Base-by-base conservation (phyloP, 2,113 vertebrate species). In the Clarias gariepinus region DNA sequence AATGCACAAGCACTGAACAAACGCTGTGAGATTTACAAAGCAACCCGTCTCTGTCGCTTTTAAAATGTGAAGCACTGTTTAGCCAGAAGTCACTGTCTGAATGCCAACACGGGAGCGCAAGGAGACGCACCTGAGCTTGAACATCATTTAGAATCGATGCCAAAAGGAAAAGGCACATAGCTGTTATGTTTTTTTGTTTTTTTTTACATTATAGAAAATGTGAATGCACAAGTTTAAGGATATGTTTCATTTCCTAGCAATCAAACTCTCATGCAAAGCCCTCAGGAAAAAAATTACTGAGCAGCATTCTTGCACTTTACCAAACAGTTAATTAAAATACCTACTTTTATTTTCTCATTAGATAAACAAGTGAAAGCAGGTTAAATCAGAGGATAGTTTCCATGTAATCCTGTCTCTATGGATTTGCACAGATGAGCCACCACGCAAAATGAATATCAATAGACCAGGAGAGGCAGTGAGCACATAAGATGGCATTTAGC, bases 1-100 rank as follows among this genome's bases (percentile, higher is more conserved):
- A 66, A 61, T 83, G 90, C 86, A 91, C 74, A 89, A 93, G 91
- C 90, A 92, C 90, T 91, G 87, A 86, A 83, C 63, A 89, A 94
- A 93, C 89, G 30, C 63, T 84, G 83, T 60, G 89, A 76, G 84
- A 89, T 90, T 91, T 91, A 87, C 58, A 86, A 93, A 91, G 81
- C 78, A 81, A 88, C 61, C 23, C 66, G 90, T 89, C 85, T 87
- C 77, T 82, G 47, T 47, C 47, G 21, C 3, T 85, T 71, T 66
- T 64, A 83, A n/a, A 79, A n/a, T 73, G 6, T 23, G 28, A 87
- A 63, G 82, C 63, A 86, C 33, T 55, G 79, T 52, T 79, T 63
- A 30, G 77, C 78, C 66, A 86, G 78, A 73, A n/a, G 81, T 71
- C 86, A 78, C 81, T 57, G 47, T 47, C 61, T 83, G 71, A 83